Conservation (phyloP, 2,888 invertebrate genomes). For the Epinotia ramella region DNA sequence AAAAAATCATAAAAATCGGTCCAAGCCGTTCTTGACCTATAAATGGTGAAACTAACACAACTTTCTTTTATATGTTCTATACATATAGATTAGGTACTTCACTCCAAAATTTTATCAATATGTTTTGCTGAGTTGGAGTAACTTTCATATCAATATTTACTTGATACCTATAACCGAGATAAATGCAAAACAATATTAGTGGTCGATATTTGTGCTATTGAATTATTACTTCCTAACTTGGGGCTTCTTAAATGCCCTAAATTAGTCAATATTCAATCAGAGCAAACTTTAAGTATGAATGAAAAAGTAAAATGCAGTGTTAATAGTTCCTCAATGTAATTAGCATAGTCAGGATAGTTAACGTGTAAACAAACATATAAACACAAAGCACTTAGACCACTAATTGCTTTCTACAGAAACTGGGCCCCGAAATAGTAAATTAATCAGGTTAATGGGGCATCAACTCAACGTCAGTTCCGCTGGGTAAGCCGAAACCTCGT, state of each 20-base stretch:
- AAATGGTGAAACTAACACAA: too few relatives aligned
- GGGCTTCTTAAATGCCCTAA: not conserved
- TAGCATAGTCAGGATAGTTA: slow-evolving; percentile 4
- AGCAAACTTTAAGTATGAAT: not conserved
- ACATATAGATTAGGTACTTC: too few relatives aligned
- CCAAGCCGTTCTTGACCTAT: too few relatives aligned
- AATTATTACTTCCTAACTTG: too few relatives aligned
- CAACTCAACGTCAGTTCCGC: slow-evolving; percentile 5
- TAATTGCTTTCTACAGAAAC: slow-evolving; percentile 31
- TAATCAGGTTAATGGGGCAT: slow-evolving; percentile 24
- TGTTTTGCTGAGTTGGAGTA: too few relatives aligned
- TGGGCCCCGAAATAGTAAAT: slow-evolving; percentile 12
- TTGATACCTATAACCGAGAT: too few relatives aligned
- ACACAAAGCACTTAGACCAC: not conserved
- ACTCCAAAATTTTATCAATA: too few relatives aligned
- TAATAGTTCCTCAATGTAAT: slow-evolving; percentile 29
- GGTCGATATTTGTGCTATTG: too few relatives aligned
- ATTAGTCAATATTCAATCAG: not conserved
- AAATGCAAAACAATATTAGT: too few relatives aligned
- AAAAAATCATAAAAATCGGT: too few relatives aligned
- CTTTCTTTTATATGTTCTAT: too few relatives aligned
- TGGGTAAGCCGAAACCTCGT: not conserved
- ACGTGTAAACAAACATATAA: slow-evolving; percentile 2
- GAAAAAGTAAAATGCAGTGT: not conserved
- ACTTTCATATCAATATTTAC: too few relatives aligned